Evolutionary conservation across 64 coral and sea anemone species (phyloP).

Genomic region (Actinia equina): DNA sequence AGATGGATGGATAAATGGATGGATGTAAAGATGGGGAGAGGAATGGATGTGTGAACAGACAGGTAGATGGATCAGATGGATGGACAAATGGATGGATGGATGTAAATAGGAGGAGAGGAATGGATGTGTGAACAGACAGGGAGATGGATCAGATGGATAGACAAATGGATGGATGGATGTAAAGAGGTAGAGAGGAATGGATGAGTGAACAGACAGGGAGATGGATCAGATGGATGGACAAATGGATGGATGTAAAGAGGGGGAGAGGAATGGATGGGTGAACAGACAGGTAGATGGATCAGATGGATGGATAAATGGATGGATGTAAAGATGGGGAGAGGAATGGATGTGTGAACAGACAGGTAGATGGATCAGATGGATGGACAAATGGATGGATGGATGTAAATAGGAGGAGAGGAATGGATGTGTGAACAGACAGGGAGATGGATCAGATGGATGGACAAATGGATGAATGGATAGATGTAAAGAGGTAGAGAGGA

Average conservation of each 20-base stretch:
- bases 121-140: neutral
- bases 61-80: neutral
- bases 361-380: too few relatives aligned
- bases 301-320: too few relatives aligned
- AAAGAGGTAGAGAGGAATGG: neutral
- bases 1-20: neutral
- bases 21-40: neutral
- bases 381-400: too few relatives aligned
- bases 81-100: neutral
- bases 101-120: neutral
- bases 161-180: neutral
- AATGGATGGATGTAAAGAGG: neutral
- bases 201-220: too few relatives aligned
- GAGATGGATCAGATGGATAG: neutral
- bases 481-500: too few relatives aligned
- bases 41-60: neutral
- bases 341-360: too few relatives aligned
- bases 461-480: too few relatives aligned
- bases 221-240: neutral
- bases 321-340: too few relatives aligned
- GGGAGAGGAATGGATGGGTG: neutral
- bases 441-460: too few relatives aligned
- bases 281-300: too few relatives aligned
- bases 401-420: too few relatives aligned
- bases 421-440: too few relatives aligned